A percentile compares a stretch with the other conserved stretches of the same genome.
phyloP scores from a whole-genome alignment of 1,140 invertebrate species.

The Tetraneura akinire region DNA sequence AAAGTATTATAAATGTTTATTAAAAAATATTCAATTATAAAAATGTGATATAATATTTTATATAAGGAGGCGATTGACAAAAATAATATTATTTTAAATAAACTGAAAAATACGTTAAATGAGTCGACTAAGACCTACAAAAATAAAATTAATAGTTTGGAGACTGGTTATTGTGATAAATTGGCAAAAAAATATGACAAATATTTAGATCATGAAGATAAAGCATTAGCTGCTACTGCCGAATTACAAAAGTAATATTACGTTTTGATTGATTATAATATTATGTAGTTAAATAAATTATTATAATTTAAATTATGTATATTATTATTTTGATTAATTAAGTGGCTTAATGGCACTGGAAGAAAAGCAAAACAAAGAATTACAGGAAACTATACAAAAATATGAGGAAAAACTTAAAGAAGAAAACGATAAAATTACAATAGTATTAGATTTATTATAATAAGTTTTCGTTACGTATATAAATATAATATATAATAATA shows the following conservation, averaged over 20 bases:
- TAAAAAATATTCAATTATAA: not conserved
- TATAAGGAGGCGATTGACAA: not conserved
- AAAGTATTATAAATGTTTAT: not conserved
- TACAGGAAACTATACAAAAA: not conserved
- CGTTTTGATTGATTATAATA: not conserved
- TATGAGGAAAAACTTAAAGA: not conserved
- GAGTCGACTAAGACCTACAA: not conserved
- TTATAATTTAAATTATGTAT: not conserved
- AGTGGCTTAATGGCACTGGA: not conserved
- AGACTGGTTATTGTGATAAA: not conserved
- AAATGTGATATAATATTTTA: not conserved
- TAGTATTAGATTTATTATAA: not conserved
- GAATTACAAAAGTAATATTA: slow-evolving; percentile 69
- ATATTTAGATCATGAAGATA: slow-evolving; percentile 74
- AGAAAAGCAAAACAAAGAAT: not conserved
- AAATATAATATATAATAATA: no score
- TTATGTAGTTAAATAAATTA: not conserved
- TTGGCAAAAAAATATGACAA: slow-evolving; percentile 69
- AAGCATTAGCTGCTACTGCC: slow-evolving; percentile 70
- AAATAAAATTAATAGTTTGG: not conserved
- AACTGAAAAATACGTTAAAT: not conserved
- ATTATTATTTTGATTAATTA: not conserved
- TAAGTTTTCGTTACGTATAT: not conserved
- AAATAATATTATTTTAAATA: not conserved
- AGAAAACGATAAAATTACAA: not conserved